phyloP scores from a whole-genome alignment of 2,113 vertebrate genomes.

The Ciconia maguari region DNA sequence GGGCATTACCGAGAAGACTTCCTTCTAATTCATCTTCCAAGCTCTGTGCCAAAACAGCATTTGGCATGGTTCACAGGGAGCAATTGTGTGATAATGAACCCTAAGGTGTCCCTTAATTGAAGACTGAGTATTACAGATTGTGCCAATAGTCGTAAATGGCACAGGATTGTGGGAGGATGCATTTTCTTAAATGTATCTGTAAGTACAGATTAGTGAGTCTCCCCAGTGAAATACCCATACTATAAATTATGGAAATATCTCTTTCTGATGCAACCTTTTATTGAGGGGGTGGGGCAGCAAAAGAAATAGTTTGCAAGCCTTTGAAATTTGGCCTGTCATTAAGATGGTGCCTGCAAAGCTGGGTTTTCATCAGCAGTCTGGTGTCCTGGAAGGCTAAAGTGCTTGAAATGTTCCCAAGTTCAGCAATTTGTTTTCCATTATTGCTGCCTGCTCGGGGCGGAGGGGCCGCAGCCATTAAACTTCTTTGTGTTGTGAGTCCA shows the following conservation, averaged over 20 bases:
- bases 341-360: conserved; percentile 75
- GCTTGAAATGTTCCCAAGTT: conserved; percentile 72
- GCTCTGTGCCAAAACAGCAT: conserved; percentile 89
- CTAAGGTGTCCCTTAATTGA: conserved; percentile 93
- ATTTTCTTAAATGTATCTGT: conserved; percentile 90
- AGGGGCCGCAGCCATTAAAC: background rate
- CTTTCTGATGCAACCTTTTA: conserved; percentile 80
- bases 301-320: conserved; percentile 72
- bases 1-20: conserved; percentile 80
- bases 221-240: conserved; percentile 80
- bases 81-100: conserved; percentile 90
- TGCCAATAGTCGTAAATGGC: conserved; percentile 85
- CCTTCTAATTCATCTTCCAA: conserved; percentile 85
- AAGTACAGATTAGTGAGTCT: conserved; percentile 86
- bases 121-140: conserved; percentile 82
- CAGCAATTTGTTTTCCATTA: conserved; percentile 72
- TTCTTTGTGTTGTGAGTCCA: background rate
- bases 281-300: conserved; percentile 58
- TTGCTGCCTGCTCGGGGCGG: conserved; percentile 1
- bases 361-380: conserved; percentile 73
- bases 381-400: conserved; percentile 67
- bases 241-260: conserved; percentile 85
- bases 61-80: conserved; percentile 89
- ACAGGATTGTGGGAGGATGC: conserved; percentile 83
- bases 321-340: conserved; percentile 77